Conservation (phyloP, 1,140 invertebrate genomes). For the Probaryconus sp. region DNA sequence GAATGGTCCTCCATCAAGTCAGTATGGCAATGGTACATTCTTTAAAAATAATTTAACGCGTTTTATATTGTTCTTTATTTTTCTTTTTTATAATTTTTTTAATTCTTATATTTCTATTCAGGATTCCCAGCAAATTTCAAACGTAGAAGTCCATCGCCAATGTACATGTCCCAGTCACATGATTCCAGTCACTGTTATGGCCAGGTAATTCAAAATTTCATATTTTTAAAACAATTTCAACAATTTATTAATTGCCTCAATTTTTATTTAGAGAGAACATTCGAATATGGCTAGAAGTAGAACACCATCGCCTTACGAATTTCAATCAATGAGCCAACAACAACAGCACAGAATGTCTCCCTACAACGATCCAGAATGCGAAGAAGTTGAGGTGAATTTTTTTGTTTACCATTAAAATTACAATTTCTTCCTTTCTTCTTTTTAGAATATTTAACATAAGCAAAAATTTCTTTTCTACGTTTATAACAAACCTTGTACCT, state of each 20-base stretch:
- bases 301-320: constrained; percentile 75
- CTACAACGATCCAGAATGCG: constrained; percentile 72
- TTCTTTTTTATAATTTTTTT: neutral
- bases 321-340: constrained; percentile 58
- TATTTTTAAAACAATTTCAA: too few relatives aligned
- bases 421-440: neutral
- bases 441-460: too few relatives aligned
- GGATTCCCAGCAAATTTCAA: constrained; percentile 66
- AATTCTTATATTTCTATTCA: constrained; percentile 42
- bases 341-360: constrained; percentile 68
- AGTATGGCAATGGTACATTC: constrained; percentile 63
- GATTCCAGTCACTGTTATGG: constrained; percentile 71
- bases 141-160: constrained; percentile 72
- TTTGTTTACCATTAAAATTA: neutral
- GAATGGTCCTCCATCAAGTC: constrained; percentile 55
- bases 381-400: constrained; percentile 65
- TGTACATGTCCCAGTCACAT: constrained; percentile 64
- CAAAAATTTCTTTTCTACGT: constrained; percentile 6
- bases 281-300: constrained; percentile 62
- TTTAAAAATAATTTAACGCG: neutral
- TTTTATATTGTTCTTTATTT: constrained; percentile 12
- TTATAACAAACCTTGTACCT: constrained; percentile 2
- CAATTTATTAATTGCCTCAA: too few relatives aligned
- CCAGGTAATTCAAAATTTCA: constrained; percentile 58
- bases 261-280: constrained; percentile 63